phyloP scores from a whole-genome alignment of 2,888 invertebrate genomes.

The Dolichomitus sp. region DNA sequence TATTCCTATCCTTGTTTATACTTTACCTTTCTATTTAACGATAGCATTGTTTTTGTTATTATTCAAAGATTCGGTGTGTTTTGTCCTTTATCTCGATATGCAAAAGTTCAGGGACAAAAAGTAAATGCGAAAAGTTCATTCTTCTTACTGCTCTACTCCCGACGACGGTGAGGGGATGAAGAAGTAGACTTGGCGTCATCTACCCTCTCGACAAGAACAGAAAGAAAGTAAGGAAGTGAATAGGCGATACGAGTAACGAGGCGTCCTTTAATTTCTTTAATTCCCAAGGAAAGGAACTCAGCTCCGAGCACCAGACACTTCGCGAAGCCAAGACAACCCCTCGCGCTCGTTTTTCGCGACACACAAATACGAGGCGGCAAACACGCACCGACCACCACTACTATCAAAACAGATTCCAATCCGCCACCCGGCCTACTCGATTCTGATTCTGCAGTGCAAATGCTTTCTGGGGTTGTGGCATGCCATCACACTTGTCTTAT shows the following conservation, averaged over 20 bases:
- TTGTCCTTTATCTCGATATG: conserved; percentile 37
- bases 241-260: conserved; percentile 81
- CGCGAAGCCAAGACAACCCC: conserved; percentile 28
- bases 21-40: conserved; percentile 12
- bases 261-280: conserved; percentile 83
- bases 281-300: conserved; percentile 76
- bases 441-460: conserved; percentile 22
- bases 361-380: conserved; percentile 68
- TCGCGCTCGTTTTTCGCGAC: conserved; percentile 69
- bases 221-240: conserved; percentile 57
- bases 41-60: background rate
- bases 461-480: background rate
- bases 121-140: conserved; percentile 43
- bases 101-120: conserved; percentile 31
- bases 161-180: conserved; percentile 27
- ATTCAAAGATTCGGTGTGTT: conserved; percentile 5
- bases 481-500: conserved; percentile 16
- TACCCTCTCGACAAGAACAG: conserved; percentile 5
- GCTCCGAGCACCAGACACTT: conserved; percentile 6
- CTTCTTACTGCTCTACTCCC: conserved; percentile 24
- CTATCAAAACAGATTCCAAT: conserved; percentile 62
- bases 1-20: background rate
- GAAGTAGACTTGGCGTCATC: conserved; percentile 50
- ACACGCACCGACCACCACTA: conserved; percentile 49
- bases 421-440: background rate